A percentile compares a stretch with the other conserved stretches of the same genome.
These are phyloP conservation scores for Eudasyphora cyanicolor DNA, from an alignment of 2,888 invertebrate species.

Conservation along the genomic window DNA sequence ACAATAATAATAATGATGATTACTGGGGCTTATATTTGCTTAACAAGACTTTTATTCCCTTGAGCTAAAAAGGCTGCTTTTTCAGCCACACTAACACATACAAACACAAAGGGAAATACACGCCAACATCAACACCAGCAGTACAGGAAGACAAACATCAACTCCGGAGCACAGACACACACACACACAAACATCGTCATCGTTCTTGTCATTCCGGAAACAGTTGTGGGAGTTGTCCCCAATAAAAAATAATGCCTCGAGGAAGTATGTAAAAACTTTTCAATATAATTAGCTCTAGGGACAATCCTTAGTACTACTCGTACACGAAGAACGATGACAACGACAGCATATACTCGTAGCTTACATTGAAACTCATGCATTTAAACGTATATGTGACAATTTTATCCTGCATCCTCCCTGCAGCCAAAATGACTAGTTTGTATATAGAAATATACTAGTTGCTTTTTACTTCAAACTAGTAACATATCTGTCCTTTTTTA, in stretches of 20 bases:
- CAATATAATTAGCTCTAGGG: conserved; percentile 75
- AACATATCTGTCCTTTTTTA: no score
- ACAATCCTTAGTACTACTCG: conserved; percentile 42
- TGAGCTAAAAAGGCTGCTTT: conserved; percentile 27
- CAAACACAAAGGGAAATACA: not conserved
- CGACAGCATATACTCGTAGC: no score
- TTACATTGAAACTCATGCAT: conserved; percentile 34
- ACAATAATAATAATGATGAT: conserved; percentile 28
- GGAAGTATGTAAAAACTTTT: conserved; percentile 69
- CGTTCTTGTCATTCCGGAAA: not conserved
- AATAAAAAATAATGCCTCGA: conserved; percentile 42
- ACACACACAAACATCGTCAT: not conserved
- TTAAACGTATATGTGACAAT: not conserved
- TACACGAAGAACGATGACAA: conserved; percentile 28
- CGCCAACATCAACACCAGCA: not conserved
- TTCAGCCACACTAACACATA: not conserved
- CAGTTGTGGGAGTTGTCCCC: conserved; percentile 43
- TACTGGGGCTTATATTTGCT: conserved; percentile 45
- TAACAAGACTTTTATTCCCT: conserved; percentile 45
- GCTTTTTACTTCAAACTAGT: no score
- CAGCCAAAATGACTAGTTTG: no score
- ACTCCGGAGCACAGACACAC: not conserved
- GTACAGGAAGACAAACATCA: not conserved
- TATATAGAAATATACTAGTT: no score
- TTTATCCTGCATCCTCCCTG: no score